Percentiles rank a stretch among this genome's conserved stretches.
phyloP scores from a whole-genome alignment of 2,113 vertebrate genomes.

The Serilophus lunatus region DNA sequence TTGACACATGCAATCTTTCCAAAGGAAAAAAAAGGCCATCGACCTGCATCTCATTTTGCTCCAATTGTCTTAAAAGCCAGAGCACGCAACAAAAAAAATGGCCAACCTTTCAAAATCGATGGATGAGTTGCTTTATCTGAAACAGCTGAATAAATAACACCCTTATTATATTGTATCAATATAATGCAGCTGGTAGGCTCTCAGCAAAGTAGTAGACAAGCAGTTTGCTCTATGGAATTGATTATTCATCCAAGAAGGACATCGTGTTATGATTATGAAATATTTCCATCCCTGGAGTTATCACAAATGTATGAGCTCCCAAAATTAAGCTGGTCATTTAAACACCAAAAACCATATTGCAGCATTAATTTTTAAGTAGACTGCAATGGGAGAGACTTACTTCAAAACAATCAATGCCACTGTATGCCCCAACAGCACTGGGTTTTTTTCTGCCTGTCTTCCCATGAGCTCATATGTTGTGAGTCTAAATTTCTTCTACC shows the following conservation, averaged over 20 bases:
- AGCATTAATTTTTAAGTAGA: slow-evolving; percentile 27
- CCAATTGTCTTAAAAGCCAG: slow-evolving; percentile 34
- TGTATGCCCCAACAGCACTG: neutral
- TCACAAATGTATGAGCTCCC: slow-evolving; percentile 21
- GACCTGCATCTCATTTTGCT: slow-evolving; percentile 12
- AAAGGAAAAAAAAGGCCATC: neutral
- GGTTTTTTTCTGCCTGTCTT: neutral
- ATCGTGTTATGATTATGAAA: slow-evolving; percentile 20
- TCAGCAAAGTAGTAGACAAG: neutral
- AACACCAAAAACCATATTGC: slow-evolving; percentile 28
- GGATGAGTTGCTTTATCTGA: slow-evolving; percentile 10
- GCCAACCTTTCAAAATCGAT: slow-evolving; percentile 22
- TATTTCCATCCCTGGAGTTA: slow-evolving; percentile 32
- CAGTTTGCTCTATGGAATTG: slow-evolving; percentile 23
- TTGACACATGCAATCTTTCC: neutral
- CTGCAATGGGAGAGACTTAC: neutral
- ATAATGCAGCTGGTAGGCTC: neutral
- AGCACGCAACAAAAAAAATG: neutral
- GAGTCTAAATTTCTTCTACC: neutral
- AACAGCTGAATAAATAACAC: neutral
- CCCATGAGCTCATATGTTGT: neutral
- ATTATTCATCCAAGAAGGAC: slow-evolving; percentile 33
- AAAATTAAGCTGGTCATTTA: slow-evolving; percentile 24
- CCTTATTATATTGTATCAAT: neutral
- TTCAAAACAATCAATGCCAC: slow-evolving; percentile 4